These are phyloP conservation scores for Thumatha senex DNA, from an alignment of 2,888 invertebrate genomes.

Conservation along the genomic window DNA sequence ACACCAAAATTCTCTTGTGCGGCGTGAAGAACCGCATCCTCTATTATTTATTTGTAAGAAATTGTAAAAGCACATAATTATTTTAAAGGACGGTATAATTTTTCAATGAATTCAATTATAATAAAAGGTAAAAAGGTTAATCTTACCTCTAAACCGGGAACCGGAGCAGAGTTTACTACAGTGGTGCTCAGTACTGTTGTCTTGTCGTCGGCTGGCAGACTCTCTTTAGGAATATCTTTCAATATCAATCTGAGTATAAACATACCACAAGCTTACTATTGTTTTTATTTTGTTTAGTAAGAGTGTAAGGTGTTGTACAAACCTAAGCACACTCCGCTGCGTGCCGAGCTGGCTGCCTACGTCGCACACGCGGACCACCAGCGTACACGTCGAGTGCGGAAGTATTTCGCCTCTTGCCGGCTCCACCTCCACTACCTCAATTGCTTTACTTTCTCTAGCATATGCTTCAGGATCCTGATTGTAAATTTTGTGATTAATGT, in stretches of 20 bases:
- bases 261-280: too few species aligned
- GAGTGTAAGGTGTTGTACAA: too few species aligned
- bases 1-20: too few species aligned
- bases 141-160: constrained; percentile 39
- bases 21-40: too few species aligned
- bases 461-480: neutral
- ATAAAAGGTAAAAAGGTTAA: too few species aligned
- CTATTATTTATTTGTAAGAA: too few species aligned
- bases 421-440: neutral
- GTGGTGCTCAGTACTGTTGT: constrained; percentile 47
- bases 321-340: constrained; percentile 1
- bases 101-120: too few species aligned
- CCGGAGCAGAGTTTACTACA: constrained; percentile 33
- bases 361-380: neutral
- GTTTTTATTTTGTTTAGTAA: too few species aligned
- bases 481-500: too few species aligned
- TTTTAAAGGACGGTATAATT: too few species aligned
- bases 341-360: neutral
- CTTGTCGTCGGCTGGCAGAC: constrained; percentile 45
- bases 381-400: neutral
- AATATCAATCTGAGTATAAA: constrained; percentile 53
- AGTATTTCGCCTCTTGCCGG: neutral
- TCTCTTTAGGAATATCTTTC: constrained; percentile 57
- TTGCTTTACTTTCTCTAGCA: neutral
- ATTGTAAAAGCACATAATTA: too few species aligned